Conservation (phyloP, 2,888 invertebrate species). For the Watsonalla binaria region DNA sequence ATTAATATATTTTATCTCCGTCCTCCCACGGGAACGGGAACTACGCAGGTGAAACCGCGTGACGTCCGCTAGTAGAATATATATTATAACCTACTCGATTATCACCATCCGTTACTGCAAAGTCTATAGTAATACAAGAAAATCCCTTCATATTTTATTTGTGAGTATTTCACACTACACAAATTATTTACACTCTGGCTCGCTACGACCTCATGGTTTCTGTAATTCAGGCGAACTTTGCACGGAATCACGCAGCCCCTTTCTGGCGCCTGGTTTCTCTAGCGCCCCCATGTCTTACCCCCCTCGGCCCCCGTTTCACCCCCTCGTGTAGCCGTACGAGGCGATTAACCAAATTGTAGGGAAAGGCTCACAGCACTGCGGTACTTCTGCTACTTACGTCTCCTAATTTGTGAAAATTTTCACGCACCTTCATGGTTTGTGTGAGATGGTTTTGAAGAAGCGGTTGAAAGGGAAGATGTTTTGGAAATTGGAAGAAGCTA, state of each 20-base stretch:
- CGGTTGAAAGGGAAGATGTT: too few species aligned
- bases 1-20: too few species aligned
- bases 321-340: conserved; percentile 27
- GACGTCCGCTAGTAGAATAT: too few species aligned
- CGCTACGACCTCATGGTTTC: conserved; percentile 24
- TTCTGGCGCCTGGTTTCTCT: conserved; percentile 6
- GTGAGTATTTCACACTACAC: conserved; percentile 27
- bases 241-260: conserved; percentile 43
- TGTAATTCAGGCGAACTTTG: conserved; percentile 28
- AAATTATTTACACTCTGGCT: conserved; percentile 33
- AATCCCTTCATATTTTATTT: conserved; percentile 13
- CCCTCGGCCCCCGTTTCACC: conserved; percentile 1
- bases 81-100: too few species aligned
- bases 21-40: too few species aligned
- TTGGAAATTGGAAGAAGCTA: too few species aligned
- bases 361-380: conserved; percentile 51
- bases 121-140: conserved; percentile 7
- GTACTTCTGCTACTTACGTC: conserved; percentile 29
- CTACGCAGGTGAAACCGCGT: too few species aligned
- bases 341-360: conserved; percentile 61
- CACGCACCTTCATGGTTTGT: conserved; percentile 14
- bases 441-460: too few species aligned
- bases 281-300: neutral
- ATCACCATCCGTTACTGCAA: too few species aligned
- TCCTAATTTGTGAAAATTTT: conserved; percentile 23